Evolutionary conservation across 2,797 vertebrate species (phyloP).

Genomic region (Tragopan temminckii): DNA sequence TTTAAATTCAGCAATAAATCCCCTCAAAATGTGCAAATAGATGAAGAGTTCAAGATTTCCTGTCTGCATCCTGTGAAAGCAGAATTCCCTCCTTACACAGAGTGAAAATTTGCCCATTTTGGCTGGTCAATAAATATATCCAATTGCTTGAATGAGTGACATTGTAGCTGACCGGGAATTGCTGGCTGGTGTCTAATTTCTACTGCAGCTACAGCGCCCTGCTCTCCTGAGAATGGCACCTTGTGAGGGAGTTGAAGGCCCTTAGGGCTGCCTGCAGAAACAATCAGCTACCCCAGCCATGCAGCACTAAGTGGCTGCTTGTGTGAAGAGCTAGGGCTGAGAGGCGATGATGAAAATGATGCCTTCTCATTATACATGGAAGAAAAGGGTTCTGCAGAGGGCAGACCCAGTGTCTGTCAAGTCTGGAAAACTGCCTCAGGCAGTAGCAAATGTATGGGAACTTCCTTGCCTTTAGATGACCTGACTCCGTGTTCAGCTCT

Average conservation of each 20-base stretch:
- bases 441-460: background rate
- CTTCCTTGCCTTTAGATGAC: background rate
- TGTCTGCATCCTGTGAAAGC: background rate
- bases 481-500: background rate
- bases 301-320: background rate
- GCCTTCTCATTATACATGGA: background rate
- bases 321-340: background rate
- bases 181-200: slow-evolving; percentile 10
- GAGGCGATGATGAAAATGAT: background rate
- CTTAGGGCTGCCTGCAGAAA: background rate
- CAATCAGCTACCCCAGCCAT: background rate
- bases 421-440: background rate
- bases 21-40: background rate
- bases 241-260: background rate
- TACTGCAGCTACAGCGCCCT: background rate
- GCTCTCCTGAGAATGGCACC: slow-evolving; percentile 4
- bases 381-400: background rate
- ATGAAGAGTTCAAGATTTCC: background rate
- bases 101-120: background rate
- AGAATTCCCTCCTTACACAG: background rate
- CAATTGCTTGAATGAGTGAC: background rate
- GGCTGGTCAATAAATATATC: background rate
- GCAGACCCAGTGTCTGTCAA: background rate
- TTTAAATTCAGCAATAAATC: background rate
- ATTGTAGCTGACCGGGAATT: background rate